Base-by-base conservation (phyloP, 1,140 invertebrate genomes). In the Helicoverpa zea region DNA sequence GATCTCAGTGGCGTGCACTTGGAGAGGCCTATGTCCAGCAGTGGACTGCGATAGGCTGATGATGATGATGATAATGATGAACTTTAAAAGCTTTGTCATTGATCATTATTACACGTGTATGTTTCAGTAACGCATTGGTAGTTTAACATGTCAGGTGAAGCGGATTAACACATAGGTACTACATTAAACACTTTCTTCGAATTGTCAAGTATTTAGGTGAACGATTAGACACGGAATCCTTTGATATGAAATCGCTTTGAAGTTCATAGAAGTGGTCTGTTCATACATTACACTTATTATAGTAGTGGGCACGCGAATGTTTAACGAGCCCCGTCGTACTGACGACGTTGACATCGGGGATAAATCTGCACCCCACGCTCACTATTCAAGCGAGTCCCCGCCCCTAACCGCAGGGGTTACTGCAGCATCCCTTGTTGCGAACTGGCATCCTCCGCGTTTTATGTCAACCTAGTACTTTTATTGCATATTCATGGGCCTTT, bases 401-500 rank as follows among this genome's bases (percentile, higher is more conserved):
- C 82, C 83, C 86, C 85, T 86, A 86, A 90, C 90, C 87, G 79
- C 88, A 91, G 83, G 90, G 73, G 79, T 56, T 70, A 58, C 49
- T 83, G 59, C 91, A 91, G 89, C 91, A 91, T 92, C 91, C 91
- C 84, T 75, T 84, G 66, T 90, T 90, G 89, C 89, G 83, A 92
- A 93, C 84, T 88, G 70, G 72, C 85, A 86, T 84, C 83, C 79
- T 72, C 84, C 87, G 16, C 52, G 18, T 52, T 84, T 76, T 88
- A 89, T 93, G 90, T 79, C 64, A 43, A 16, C 90, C 91, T 93
- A 83, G 92, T 93, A 92, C 86, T 89, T 91, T 92, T 92, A 93
- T 93, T 92, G 92, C 92, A 92, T 90, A 93, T 92, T 91, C 81
- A 88, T 89, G 59, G 81, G 75, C 66, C 72, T 84, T 89, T 88